These are phyloP conservation scores for Pseudochromis fuscus DNA, from an alignment of 2,797 vertebrate genomes.

Conservation along the genomic window DNA sequence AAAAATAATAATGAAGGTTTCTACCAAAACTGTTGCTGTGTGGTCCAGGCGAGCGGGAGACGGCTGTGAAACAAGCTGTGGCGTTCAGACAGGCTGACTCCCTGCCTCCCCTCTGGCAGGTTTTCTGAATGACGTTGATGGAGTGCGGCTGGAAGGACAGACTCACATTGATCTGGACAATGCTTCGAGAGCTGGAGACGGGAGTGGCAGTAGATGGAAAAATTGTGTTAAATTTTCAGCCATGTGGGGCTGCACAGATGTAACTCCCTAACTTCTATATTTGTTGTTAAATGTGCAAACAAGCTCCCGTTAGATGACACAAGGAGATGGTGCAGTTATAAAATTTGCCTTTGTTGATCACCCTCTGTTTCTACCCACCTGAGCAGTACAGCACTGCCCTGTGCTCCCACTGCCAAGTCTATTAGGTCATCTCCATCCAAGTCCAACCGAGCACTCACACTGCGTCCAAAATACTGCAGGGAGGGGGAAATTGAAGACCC, in stretches of 20 bases:
- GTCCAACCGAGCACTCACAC: conserved; percentile 89
- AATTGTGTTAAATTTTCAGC: neutral
- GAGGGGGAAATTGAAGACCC: conserved; percentile 83
- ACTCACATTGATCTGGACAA: conserved; percentile 88
- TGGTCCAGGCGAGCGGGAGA: conserved; percentile 86
- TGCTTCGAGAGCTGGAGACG: conserved; percentile 87
- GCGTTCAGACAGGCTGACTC: conserved; percentile 89
- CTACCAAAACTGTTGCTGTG: conserved; percentile 86
- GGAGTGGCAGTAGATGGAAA: neutral
- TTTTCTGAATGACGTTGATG: conserved; percentile 92
- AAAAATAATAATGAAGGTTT: conserved; percentile 16
- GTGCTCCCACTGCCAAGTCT: conserved; percentile 93
- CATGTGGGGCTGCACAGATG: neutral
- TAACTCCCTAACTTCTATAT: neutral
- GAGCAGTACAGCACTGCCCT: conserved; percentile 90
- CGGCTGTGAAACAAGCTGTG: conserved; percentile 86
- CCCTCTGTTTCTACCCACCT: conserved; percentile 81
- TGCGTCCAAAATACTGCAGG: conserved; percentile 93
- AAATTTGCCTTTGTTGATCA: neutral
- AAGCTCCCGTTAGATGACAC: neutral
- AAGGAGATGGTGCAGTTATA: neutral
- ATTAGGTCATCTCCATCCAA: conserved; percentile 92
- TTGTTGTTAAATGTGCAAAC: neutral
- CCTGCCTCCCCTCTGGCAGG: conserved; percentile 87
- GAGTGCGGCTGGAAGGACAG: conserved; percentile 87